Evolutionary conservation across 2,888 invertebrate species (phyloP), one percentile per base, ranked within the genome.

Genomic region (Drosophila flavopinicola): DNA sequence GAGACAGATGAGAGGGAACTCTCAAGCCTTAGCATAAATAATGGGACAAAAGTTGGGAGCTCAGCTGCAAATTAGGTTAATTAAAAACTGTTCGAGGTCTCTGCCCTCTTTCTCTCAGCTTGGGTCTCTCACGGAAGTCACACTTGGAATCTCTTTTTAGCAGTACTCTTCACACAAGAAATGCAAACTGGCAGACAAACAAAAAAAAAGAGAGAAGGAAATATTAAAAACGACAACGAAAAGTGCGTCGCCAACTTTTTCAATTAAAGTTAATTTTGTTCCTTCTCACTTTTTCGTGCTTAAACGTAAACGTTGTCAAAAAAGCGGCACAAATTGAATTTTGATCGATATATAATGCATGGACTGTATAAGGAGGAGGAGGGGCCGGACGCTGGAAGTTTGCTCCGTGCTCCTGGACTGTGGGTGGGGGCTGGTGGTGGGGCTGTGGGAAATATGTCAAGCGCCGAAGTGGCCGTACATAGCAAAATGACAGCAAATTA

Each of bases 261-360:
- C 83, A 84, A 84, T 84, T 84, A 84, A 84, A 84, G 71, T 87
- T 78, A 78, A 82, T 78, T 82, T 77, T 85, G 58, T 52, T 53
- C 30, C 7, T 27, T 20, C 37, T 11, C 23, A 29, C 17, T 10
- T 44, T 75, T 37, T 48, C 38, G 23, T 53, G 63, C 65, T 53
- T 76, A n/a, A n/a, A n/a, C n/a, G n/a, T 73, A 78, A 80, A 60
- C 47, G 68, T 59, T 68, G 74, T 68, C 72, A 85, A 78, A 77
- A 78, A 74, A 75, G 75, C 67, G 67, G 51, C 77, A 77, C 86
- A 85, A 85, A 85, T 85, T 85, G 87, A 87, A 85, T 87, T 83
- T 85, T 87, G 87, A 85, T 85, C 87, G 87, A 85, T 87, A 83
- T 83, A 79, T 82, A 84, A 84, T 82, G 85, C 60, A 70, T 70